A percentile compares a stretch with the other conserved stretches of the same genome.
Conservation (phyloP, 2,113 vertebrate species). For the Orycteropus afer region DNA sequence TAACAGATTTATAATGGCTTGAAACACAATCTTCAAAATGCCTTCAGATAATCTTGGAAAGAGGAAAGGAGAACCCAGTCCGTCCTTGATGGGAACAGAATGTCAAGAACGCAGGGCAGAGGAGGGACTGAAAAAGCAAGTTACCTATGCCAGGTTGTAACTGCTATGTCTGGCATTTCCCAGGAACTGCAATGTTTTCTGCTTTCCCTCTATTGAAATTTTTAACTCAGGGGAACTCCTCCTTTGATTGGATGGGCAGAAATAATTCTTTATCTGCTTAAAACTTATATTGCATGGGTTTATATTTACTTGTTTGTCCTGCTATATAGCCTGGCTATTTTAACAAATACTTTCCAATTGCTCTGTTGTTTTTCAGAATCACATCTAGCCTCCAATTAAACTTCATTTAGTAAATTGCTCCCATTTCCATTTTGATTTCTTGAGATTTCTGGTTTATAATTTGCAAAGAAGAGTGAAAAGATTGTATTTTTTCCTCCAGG, state of each 20-base stretch:
- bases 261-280: neutral
- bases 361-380: conserved; percentile 40
- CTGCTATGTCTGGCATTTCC: neutral
- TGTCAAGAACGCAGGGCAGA: neutral
- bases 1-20: neutral
- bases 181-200: neutral
- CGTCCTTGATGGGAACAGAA: neutral
- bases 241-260: neutral
- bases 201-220: neutral
- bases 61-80: neutral
- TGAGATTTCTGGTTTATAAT: conserved; percentile 26
- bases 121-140: neutral
- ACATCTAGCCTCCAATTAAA: conserved; percentile 21
- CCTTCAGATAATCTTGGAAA: neutral
- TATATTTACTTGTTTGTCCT: neutral
- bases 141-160: neutral
- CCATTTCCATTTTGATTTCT: conserved; percentile 45
- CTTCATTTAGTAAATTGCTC: conserved; percentile 52
- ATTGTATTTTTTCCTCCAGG: neutral
- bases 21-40: neutral
- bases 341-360: neutral
- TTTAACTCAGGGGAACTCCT: neutral
- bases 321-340: neutral
- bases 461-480: neutral
- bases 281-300: neutral